Percentiles rank a stretch among this genome's conserved stretches.
Conservation (phyloP, 2,797 vertebrate species). For the Neostethus bicornis region DNA sequence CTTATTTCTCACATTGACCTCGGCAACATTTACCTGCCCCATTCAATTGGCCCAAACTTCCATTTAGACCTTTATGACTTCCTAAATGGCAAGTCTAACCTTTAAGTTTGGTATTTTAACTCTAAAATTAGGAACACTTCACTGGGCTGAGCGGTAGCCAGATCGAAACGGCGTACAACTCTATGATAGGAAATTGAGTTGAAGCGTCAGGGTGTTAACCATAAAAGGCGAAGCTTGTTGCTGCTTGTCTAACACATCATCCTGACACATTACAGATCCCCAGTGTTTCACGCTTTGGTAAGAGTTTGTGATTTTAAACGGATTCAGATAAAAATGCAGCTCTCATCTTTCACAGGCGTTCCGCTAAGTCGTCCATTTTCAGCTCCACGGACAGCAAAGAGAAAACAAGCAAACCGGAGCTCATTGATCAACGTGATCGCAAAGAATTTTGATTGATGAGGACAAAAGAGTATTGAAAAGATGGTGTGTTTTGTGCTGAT, state of each 20-base stretch:
- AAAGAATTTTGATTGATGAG: slow-evolving; percentile 31
- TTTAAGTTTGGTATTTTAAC: no score
- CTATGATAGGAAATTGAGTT: background rate
- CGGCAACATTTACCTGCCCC: no score
- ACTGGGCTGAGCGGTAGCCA: no score
- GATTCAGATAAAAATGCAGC: background rate
- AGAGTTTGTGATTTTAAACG: background rate
- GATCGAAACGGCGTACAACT: no score
- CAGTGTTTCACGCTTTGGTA: background rate
- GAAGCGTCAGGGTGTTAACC: background rate
- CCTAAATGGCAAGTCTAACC: no score
- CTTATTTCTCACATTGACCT: no score
- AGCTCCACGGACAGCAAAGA: slow-evolving; percentile 14
- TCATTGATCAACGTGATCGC: slow-evolving; percentile 23
- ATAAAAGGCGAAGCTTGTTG: background rate
- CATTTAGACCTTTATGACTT: no score
- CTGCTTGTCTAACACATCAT: background rate
- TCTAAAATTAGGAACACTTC: no score
- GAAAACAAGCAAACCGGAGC: slow-evolving; percentile 9
- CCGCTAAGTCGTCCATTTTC: slow-evolving; percentile 4
- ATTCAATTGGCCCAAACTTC: no score
- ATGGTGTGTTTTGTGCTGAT: slow-evolving; percentile 16
- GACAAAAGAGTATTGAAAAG: slow-evolving; percentile 18
- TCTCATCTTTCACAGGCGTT: background rate
- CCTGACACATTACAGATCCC: background rate